These are phyloP conservation scores for Hermodice carunculata DNA, from an alignment of 2,888 invertebrate species.

Conservation along the genomic window DNA sequence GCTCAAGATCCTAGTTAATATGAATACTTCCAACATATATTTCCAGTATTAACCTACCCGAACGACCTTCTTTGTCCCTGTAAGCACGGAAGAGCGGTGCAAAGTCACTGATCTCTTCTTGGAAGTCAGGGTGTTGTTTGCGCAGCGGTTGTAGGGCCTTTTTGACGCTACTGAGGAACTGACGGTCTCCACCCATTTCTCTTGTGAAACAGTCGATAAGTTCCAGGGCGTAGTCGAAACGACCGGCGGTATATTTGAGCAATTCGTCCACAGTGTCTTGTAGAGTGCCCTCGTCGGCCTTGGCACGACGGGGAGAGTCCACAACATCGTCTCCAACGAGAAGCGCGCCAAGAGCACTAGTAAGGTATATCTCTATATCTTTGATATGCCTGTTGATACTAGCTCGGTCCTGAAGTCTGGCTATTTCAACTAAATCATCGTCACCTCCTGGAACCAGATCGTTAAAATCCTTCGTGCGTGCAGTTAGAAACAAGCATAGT, in stretches of 20 bases:
- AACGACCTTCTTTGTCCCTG: slow-evolving; percentile 36
- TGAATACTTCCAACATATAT: background rate
- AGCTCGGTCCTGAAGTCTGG: slow-evolving; percentile 27
- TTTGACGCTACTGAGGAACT: slow-evolving; percentile 35
- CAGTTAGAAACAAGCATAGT: slow-evolving; percentile 25
- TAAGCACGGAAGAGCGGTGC: slow-evolving; percentile 35
- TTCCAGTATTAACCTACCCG: slow-evolving; percentile 17
- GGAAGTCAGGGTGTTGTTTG: slow-evolving; percentile 16
- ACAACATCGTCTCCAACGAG: slow-evolving; percentile 35
- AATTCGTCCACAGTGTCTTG: slow-evolving; percentile 37
- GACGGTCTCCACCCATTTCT: slow-evolving; percentile 22
- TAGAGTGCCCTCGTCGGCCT: slow-evolving; percentile 32
- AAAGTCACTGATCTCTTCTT: slow-evolving; percentile 28
- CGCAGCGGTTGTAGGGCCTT: slow-evolving; percentile 26
- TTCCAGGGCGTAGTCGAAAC: slow-evolving; percentile 38
- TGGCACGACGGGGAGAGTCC: slow-evolving; percentile 27
- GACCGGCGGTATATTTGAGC: slow-evolving; percentile 32
- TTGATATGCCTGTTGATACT: slow-evolving; percentile 31
- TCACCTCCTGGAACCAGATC: slow-evolving; percentile 10
- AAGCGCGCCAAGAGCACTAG: slow-evolving; percentile 29
- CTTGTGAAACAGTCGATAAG: slow-evolving; percentile 33
- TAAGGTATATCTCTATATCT: slow-evolving; percentile 37
- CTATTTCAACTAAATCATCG: slow-evolving; percentile 20
- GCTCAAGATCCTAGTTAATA: too few relatives aligned
- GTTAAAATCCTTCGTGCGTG: slow-evolving; percentile 1